Base-by-base conservation (phyloP, 2,888 invertebrate genomes). In the Pocota personata region DNA sequence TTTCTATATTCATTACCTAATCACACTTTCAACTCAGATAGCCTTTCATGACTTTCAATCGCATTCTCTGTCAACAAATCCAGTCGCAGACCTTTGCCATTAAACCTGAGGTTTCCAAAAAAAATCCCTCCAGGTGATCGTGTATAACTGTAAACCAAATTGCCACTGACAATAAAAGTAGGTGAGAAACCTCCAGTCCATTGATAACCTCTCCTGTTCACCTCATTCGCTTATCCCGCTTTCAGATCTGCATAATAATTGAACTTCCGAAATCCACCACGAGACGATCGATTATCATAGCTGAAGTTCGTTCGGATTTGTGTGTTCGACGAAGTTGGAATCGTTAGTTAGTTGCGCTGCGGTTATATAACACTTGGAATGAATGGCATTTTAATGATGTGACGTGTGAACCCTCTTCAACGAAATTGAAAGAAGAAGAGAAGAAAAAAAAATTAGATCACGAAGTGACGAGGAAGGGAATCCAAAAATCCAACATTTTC, bases 381-480 rank as follows among this genome's bases (percentile, higher is more conserved):
- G 80, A 86, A 76, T 80, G 86, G 86, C 76, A 86, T 86, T 86
- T 86, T 86, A 86, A 86, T 86, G 86, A 79, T 48, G 69, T 79
- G 79, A 80, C 75, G 79, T 66, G 73, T 69, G 83, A 69, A 66
- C 46, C 55, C 48, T 52, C 60, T 21, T 43, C 55, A 16, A 21
- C 2, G 50, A 37, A 14, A 8, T n/a, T 27, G 24, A 76, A 76
- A 37, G 57, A 12, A 16, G 14, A n/a, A 37, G 4, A 27, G 21
- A 57, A 35, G 21, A 35, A 43, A 64, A 60, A 57, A 35, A 52
- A 84, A 82, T 55, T 86, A 57, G 80, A 86, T 86, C 86, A 86
- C 86, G 86, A 82, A 66, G 37, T 55, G 64, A 82, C 66, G 48
- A 77, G 27, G 69, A 62, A 78, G 72, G 60, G 52, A 71, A 66